Base-by-base conservation (phyloP, 2,113 vertebrate genomes). In the Cyphotilapia sp. region DNA sequence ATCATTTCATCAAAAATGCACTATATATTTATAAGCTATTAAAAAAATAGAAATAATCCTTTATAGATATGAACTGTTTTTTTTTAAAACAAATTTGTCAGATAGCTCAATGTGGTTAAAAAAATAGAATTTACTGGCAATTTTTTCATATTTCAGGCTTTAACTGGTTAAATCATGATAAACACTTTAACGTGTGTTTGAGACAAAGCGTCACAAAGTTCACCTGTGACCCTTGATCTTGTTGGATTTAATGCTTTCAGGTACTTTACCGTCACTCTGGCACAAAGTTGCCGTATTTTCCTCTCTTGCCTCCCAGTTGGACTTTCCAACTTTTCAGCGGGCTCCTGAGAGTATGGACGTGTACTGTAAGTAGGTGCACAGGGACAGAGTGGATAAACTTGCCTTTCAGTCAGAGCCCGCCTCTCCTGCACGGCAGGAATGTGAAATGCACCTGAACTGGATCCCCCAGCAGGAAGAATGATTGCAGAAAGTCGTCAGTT, bases 391-490 rank as follows among this genome's bases (percentile, higher is more conserved):
- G 12, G 61, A 59, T 31, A 49, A 49, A 49, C 71, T 22, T 27
- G 80, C 29, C 80, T 83, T 9, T 27, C 29, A 35, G 4, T 19
- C 5, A 57, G 56, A 49, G 35, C 80, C 84, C 56, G 59, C 88
- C 89, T 86, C 57, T 74, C 40, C 33, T 33, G 83, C 85, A 81
- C 82, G 40, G 56, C 82, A 88, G 92, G 89, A 91, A 91, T 93
- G 92, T 85, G 88, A 92, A 91, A 91, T 82, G 88, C 87, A 95
- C 93, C 94, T 90, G 93, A 91, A 88, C 87, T 85, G 85, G 89
- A 87, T 91, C 85, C 22, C 9, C 29, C 24, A 88, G 1, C 86
- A 92, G 93, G 92, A 94, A 90, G 93, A 87, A 87, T 80, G 78
- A 85, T 71, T 53, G 66, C 45, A 71, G 16, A 59, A 63, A 85